Evolutionary conservation across 2,113 vertebrate species (phyloP).

Genomic region (Rhinogobius similis): DNA sequence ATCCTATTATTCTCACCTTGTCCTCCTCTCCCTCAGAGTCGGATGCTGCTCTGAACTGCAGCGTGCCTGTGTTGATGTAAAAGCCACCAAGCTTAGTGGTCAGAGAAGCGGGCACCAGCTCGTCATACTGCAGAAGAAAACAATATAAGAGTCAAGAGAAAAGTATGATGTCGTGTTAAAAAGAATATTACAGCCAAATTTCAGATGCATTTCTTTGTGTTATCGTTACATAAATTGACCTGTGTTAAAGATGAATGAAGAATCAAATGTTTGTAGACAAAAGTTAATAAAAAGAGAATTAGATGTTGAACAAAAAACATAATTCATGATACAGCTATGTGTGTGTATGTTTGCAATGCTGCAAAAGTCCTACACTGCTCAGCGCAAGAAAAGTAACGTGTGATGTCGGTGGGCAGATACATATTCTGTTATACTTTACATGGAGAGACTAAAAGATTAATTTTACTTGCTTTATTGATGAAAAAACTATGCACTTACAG

Average conservation of each 20-base stretch:
- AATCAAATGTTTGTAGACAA: no score
- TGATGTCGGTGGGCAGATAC: no score
- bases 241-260: background rate
- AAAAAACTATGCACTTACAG: constrained; percentile 83
- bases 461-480: constrained; percentile 9
- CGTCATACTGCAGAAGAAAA: constrained; percentile 81
- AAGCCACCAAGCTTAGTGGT: constrained; percentile 97
- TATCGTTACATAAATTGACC: constrained; percentile 23
- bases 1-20: constrained; percentile 73
- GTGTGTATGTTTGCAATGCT: no score
- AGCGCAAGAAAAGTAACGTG: no score
- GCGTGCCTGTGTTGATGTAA: constrained; percentile 96
- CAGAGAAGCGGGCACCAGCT: constrained; percentile 95
- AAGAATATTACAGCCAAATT: background rate
- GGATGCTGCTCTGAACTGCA: constrained; percentile 94
- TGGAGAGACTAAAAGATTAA: no score
- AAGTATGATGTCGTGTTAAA: constrained; percentile 23
- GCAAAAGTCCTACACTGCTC: no score
- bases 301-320: no score
- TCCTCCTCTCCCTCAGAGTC: constrained; percentile 92
- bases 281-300: no score
- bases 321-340: no score
- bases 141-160: constrained; percentile 31
- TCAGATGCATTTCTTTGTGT: background rate
- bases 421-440: no score